These are phyloP conservation scores for Danio rerio DNA, from an alignment of 2,113 vertebrate species.

Conservation along the genomic window DNA sequence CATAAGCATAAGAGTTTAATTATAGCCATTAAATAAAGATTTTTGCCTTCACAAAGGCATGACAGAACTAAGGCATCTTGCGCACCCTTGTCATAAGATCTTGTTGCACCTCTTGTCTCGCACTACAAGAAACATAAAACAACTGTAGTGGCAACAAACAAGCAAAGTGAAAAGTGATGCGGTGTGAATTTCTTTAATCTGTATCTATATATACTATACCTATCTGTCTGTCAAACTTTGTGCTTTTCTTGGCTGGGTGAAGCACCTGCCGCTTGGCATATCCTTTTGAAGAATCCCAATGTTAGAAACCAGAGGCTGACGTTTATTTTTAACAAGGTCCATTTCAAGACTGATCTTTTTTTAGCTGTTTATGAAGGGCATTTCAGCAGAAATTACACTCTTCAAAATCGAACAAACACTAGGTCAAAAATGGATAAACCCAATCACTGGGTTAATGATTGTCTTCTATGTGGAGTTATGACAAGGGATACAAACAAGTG, in stretches of 20 bases:
- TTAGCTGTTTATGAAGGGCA: not conserved
- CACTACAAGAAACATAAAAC: not conserved
- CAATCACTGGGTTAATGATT: too few relatives aligned
- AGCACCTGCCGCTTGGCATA: not conserved
- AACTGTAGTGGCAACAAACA: not conserved
- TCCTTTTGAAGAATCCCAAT: not conserved
- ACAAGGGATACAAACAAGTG: too few relatives aligned
- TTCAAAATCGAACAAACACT: too few relatives aligned
- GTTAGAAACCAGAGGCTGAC: not conserved
- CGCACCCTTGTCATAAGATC: slow-evolving; percentile 1
- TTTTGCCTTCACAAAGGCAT: not conserved
- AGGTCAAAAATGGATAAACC: too few relatives aligned
- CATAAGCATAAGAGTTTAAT: slow-evolving; percentile 8
- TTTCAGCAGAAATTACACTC: not conserved
- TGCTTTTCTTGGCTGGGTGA: not conserved
- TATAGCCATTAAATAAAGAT: not conserved
- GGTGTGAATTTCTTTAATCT: not conserved
- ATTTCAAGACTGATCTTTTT: slow-evolving; percentile 8
- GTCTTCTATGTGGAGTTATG: too few relatives aligned
- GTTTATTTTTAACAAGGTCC: slow-evolving; percentile 16
- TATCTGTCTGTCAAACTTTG: slow-evolving; percentile 10
- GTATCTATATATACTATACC: not conserved
- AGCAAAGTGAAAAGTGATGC: not conserved
- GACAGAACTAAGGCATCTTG: slow-evolving; percentile 6
- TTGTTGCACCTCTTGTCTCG: not conserved